A percentile compares a stretch with the other conserved stretches of the same genome.
These are phyloP conservation scores for Clarias laeviceps DNA, from an alignment of 2,797 vertebrate genomes.

Conservation along the genomic window DNA sequence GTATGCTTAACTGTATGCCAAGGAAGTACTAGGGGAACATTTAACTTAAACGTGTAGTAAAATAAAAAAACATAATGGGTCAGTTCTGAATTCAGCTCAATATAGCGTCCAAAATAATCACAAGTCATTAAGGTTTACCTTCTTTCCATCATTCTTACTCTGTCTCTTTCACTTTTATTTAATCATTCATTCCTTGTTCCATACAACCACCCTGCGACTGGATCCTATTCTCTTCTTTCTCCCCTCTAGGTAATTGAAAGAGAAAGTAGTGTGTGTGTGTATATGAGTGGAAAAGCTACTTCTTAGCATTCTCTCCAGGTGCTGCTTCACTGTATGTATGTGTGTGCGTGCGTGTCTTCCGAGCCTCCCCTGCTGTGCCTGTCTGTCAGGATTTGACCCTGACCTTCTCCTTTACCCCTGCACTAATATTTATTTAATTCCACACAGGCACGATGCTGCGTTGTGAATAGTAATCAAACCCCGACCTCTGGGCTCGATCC, in stretches of 20 bases:
- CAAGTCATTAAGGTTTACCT: not conserved
- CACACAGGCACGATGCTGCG: conserved; percentile 27
- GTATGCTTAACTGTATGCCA: too few species aligned
- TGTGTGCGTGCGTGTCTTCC: conserved; percentile 46
- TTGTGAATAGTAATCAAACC: conserved; percentile 50
- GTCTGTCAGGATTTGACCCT: conserved; percentile 80
- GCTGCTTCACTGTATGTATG: conserved; percentile 40
- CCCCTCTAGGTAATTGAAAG: not conserved
- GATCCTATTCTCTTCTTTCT: not conserved
- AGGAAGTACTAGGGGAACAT: too few species aligned
- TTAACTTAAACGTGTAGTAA: too few species aligned
- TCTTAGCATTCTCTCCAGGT: conserved; percentile 43
- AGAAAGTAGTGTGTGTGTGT: not conserved
- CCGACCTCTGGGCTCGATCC: not conserved
- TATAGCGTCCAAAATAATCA: not conserved
- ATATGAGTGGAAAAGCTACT: conserved; percentile 7
- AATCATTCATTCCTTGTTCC: not conserved
- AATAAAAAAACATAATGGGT: too few species aligned
- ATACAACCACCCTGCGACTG: not conserved
- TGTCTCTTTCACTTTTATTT: not conserved
- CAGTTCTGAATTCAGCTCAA: too few species aligned
- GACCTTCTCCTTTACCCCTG: conserved; percentile 75
- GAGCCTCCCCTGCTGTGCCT: conserved; percentile 73
- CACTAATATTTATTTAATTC: conserved; percentile 79
- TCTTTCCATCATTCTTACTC: not conserved